phyloP scores from a whole-genome alignment of 1,140 invertebrate species.

The Saccostrea glomerata region DNA sequence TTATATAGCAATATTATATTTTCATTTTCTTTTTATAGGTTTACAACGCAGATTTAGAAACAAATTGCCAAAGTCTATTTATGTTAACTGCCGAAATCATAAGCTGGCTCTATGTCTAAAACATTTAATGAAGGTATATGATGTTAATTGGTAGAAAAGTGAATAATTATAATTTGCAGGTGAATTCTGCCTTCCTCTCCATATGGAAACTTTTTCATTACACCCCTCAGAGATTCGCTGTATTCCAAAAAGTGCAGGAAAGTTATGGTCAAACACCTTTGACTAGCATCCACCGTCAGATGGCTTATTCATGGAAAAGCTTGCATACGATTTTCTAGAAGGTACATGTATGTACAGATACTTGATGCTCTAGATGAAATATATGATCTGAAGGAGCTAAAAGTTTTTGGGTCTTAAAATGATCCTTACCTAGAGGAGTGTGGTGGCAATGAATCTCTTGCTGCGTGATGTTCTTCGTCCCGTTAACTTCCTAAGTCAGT shows the following conservation, averaged over 20 bases:
- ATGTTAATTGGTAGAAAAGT: no score
- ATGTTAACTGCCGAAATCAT: constrained; percentile 55
- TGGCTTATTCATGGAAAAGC: constrained; percentile 51
- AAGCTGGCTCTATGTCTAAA: constrained; percentile 49
- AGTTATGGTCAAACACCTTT: constrained; percentile 47
- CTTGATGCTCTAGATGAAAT: constrained; percentile 38
- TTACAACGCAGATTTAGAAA: constrained; percentile 50
- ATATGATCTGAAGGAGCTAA: constrained; percentile 42
- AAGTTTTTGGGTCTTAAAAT: constrained; percentile 37
- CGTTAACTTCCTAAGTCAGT: constrained; percentile 29
- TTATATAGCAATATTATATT: no score
- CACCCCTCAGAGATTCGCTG: constrained; percentile 41
- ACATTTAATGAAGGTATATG: constrained; percentile 47
- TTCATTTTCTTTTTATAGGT: constrained; percentile 33
- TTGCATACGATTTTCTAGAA: constrained; percentile 23
- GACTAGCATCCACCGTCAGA: constrained; percentile 37
- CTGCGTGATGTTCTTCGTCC: constrained; percentile 31
- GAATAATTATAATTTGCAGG: background rate
- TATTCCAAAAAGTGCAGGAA: constrained; percentile 40
- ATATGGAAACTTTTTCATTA: constrained; percentile 55
- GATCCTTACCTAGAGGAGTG: background rate
- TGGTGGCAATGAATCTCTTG: constrained; percentile 40
- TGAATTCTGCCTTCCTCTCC: constrained; percentile 43
- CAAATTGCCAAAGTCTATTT: constrained; percentile 26
- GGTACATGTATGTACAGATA: background rate